Evolutionary conservation across 2,797 vertebrate genomes (phyloP).

Genomic region (Austrolebias charrua): DNA sequence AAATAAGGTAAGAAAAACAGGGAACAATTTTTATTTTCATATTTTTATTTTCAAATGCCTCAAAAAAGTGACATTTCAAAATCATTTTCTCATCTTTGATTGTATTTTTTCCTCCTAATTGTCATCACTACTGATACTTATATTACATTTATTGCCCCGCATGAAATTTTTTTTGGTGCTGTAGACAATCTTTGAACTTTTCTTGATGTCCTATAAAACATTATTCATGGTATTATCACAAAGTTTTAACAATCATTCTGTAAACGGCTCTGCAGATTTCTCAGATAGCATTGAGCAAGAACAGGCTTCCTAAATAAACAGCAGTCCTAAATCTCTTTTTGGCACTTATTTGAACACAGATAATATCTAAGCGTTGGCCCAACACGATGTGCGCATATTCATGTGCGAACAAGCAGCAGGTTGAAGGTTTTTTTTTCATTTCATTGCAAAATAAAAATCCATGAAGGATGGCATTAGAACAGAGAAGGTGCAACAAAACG

Average conservation of each 20-base stretch:
- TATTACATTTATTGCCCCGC: not conserved
- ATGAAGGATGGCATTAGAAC: not conserved
- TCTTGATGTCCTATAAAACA: not conserved
- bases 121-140: too few relatives aligned
- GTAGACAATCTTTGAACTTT: not conserved
- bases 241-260: not conserved
- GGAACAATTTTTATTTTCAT: not conserved
- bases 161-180: not conserved
- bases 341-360: not conserved
- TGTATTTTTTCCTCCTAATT: too few relatives aligned
- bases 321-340: slow-evolving; percentile 35
- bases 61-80: not conserved
- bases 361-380: slow-evolving; percentile 6
- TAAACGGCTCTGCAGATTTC: not conserved
- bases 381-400: slow-evolving; percentile 16
- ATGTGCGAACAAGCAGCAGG: slow-evolving; percentile 21
- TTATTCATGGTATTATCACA: not conserved
- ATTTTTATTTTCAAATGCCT: not conserved
- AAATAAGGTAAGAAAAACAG: not conserved
- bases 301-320: slow-evolving; percentile 38
- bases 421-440: not conserved
- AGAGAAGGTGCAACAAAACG: slow-evolving; percentile 15
- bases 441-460: slow-evolving; percentile 39
- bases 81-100: not conserved
- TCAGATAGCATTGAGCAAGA: slow-evolving; percentile 41